Evolutionary conservation across 2,113 vertebrate species (phyloP).

Genomic region (Puffinus mauretanicus): DNA sequence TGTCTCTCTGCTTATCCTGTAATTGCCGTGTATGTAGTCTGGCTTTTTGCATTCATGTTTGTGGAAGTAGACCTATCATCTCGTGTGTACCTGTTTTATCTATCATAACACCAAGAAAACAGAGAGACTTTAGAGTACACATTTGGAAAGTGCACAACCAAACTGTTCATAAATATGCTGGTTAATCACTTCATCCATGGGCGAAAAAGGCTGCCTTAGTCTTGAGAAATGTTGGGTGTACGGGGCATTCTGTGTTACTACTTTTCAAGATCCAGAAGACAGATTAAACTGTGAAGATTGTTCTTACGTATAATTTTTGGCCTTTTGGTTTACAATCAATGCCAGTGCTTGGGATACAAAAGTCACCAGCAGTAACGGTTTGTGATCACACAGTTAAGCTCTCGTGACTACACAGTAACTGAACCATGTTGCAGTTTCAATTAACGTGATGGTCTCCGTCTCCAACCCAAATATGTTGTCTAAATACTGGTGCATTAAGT

Average conservation of each 20-base stretch:
- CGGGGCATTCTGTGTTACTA: background rate
- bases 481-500: background rate
- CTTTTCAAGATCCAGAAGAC: background rate
- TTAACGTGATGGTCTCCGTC: background rate
- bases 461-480: background rate
- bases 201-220: background rate
- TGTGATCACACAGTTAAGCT: constrained; percentile 27
- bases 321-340: background rate
- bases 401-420: background rate
- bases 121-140: constrained; percentile 20
- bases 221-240: background rate
- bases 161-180: background rate
- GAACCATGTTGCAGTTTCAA: background rate
- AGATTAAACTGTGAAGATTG: background rate
- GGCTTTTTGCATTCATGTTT: background rate
- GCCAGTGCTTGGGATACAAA: background rate
- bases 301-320: background rate
- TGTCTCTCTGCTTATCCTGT: constrained; percentile 8
- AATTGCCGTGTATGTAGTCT: background rate
- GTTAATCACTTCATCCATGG: background rate
- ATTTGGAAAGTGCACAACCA: background rate
- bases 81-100: constrained; percentile 28
- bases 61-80: background rate
- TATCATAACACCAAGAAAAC: background rate
- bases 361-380: background rate